These are phyloP conservation scores for Neostethus bicornis DNA, from an alignment of 2,797 vertebrate species.

Conservation along the genomic window DNA sequence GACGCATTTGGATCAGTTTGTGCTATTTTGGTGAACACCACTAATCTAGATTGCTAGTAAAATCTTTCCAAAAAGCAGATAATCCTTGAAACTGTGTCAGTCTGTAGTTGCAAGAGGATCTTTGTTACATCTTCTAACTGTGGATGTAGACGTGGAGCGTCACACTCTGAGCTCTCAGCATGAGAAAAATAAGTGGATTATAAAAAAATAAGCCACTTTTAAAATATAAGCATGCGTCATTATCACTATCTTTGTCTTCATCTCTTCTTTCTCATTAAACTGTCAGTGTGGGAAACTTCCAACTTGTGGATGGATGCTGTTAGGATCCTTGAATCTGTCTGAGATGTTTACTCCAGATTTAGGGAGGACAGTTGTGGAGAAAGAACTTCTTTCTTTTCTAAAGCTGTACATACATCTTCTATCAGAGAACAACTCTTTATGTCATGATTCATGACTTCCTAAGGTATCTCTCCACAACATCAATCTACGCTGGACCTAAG, in stretches of 20 bases:
- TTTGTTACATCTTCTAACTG: conserved; percentile 2
- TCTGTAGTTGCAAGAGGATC: neutral
- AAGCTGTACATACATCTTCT: neutral
- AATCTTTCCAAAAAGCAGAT: neutral
- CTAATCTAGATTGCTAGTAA: neutral
- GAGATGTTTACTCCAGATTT: neutral
- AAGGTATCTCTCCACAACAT: neutral
- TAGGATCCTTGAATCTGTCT: neutral
- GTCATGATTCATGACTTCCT: neutral
- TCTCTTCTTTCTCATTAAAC: neutral
- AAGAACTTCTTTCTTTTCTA: neutral
- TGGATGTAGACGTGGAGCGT: conserved; percentile 1
- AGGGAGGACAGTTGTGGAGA: neutral
- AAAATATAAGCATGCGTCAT: conserved; percentile 19
- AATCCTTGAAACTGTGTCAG: neutral
- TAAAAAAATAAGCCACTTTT: conserved; percentile 13
- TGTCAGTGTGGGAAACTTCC: conserved; percentile 9
- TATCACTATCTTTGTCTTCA: conserved; percentile 7
- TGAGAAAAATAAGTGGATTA: conserved; percentile 52
- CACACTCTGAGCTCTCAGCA: conserved; percentile 41
- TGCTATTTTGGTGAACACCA: neutral
- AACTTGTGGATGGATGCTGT: neutral
- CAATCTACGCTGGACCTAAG: neutral
- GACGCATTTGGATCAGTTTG: neutral
- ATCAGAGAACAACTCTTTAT: neutral